Evolutionary conservation across 1,140 invertebrate species (phyloP).

Genomic region (Phymorhynchus buccinoides): DNA sequence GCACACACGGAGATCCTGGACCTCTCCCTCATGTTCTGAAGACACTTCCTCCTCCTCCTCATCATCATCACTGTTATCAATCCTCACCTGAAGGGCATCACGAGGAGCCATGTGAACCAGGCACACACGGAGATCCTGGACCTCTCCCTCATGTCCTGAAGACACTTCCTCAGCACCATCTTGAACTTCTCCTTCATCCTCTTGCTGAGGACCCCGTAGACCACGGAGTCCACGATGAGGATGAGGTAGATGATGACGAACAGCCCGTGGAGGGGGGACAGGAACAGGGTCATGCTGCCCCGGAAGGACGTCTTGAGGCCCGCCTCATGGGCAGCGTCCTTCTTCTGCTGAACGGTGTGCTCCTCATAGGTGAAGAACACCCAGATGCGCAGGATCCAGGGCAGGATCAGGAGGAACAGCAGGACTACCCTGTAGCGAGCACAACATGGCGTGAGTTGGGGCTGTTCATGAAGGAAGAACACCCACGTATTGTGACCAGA

Average conservation of each 20-base stretch:
- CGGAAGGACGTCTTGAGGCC: conserved; percentile 37
- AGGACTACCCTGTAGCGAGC: conserved; percentile 25
- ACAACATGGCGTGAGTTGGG: too few relatives aligned
- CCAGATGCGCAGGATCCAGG: conserved; percentile 50
- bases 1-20: conserved; percentile 41
- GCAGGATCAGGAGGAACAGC: conserved; percentile 40
- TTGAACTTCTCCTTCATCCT: conserved; percentile 51
- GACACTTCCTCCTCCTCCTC: conserved; percentile 52
- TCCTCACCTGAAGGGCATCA: conserved; percentile 42
- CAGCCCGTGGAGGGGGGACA: conserved; percentile 54
- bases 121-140: conserved; percentile 41
- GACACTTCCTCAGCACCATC: conserved; percentile 50
- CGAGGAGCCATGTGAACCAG: conserved; percentile 34
- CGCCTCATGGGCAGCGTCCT: not conserved
- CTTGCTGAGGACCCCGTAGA: conserved; percentile 49
- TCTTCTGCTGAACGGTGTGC: not conserved
- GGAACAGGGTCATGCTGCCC: conserved; percentile 49
- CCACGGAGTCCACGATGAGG: conserved; percentile 46
- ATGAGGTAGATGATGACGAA: conserved; percentile 55
- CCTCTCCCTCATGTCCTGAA: conserved; percentile 58
- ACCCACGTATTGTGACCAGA: too few relatives aligned
- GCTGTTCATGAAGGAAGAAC: too few relatives aligned
- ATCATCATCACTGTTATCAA: too few relatives aligned
- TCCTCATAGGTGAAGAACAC: conserved; percentile 51
- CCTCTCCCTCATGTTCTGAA: conserved; percentile 58